These are phyloP conservation scores for Myotis brandtii DNA, from an alignment of 2,113 vertebrate species.

Conservation along the genomic window DNA sequence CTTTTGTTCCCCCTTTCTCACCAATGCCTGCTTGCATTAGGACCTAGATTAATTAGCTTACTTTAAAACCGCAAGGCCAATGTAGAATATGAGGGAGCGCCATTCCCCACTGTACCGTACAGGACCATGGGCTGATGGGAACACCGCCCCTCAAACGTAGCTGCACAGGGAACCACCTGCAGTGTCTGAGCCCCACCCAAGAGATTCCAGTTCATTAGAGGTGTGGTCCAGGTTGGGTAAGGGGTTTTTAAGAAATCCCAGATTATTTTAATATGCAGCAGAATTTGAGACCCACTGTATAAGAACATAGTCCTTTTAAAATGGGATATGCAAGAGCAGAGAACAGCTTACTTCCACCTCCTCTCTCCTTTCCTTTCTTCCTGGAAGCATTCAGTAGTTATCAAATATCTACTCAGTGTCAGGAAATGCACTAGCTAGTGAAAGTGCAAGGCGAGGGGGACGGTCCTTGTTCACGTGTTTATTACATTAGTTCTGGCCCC, in stretches of 20 bases:
- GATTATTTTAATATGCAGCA: background rate
- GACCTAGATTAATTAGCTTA: background rate
- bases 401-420: background rate
- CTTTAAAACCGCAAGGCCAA: background rate
- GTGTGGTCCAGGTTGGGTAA: background rate
- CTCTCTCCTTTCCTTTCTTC: background rate
- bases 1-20: background rate
- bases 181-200: background rate
- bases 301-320: background rate
- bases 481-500: background rate
- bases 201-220: background rate
- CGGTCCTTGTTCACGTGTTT: background rate
- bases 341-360: background rate
- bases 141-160: background rate
- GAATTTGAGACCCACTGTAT: background rate
- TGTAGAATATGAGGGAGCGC: background rate
- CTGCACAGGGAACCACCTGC: background rate
- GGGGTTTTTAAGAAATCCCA: background rate
- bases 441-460: background rate
- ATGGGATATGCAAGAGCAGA: background rate
- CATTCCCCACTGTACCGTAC: background rate
- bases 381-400: background rate
- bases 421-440: background rate
- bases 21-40: background rate
- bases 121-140: background rate